Evolutionary conservation across 2,113 vertebrate genomes (phyloP).

Genomic region (Lagopus muta): DNA sequence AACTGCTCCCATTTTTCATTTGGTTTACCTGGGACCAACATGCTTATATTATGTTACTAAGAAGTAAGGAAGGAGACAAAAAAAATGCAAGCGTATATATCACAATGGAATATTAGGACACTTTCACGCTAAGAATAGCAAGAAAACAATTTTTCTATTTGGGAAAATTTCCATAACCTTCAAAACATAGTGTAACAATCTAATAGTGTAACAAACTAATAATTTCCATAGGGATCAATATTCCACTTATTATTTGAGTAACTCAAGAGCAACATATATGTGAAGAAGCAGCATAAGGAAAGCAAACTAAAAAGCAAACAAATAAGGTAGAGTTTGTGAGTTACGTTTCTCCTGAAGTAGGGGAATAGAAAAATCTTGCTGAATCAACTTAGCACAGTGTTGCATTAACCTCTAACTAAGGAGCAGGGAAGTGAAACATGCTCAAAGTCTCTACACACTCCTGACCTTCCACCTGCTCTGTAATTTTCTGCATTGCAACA

Average conservation of each 20-base stretch:
- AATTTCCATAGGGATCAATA: conserved; percentile 8
- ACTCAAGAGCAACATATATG: background rate
- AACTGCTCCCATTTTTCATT: background rate
- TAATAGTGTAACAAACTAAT: background rate
- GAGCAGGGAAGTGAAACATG: background rate
- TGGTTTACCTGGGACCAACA: background rate
- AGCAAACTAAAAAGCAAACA: conserved; percentile 46
- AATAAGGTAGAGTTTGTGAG: background rate
- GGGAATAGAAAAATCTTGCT: background rate
- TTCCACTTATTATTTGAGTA: conserved; percentile 24
- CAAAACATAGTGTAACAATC: background rate
- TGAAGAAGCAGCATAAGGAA: background rate
- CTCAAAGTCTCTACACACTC: background rate
- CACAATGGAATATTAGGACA: background rate
- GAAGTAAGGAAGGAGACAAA: background rate
- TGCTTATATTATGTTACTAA: background rate
- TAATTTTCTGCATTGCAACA: background rate
- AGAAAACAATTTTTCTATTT: background rate
- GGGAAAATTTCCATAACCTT: background rate
- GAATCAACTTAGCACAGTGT: background rate
- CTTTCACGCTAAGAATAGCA: background rate
- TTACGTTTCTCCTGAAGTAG: background rate
- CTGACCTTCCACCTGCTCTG: conserved; percentile 8
- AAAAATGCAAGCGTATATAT: background rate
- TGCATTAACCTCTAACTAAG: conserved; percentile 14